Evolutionary conservation across 92 coral and sea anemone genomes (phyloP), one percentile per base, ranked within the genome.

Genomic region (Palythoa grandiflora): DNA sequence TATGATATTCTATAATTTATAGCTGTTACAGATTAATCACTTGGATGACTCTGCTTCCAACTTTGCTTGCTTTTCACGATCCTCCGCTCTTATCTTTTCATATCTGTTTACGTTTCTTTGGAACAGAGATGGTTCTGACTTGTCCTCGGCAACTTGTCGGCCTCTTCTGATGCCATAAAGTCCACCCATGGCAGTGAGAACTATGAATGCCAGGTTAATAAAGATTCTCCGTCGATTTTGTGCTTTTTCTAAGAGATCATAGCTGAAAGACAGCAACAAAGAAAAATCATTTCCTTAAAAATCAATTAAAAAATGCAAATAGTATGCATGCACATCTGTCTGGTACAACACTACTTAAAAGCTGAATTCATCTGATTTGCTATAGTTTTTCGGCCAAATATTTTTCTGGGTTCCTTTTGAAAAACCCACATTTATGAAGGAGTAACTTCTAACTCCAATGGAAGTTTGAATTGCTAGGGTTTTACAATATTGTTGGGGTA

Each of bases 171-270:
- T 89, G 16, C 90, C 92, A 47, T 74, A 92, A 3, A 84, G 75
- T n/a, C 92, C 70, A 16, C 94, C 94, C 88, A 55, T 53, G 17
- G 83, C 77, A 59, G 94, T 92, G 1, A 89, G 17, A 11, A 89
- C 15, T 0, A 92, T 83, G 74, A 90, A 88, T 71, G 77, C 28
- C 86, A 92, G 17, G 77, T 92, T 92, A 44, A 92, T 85, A 35
- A 92, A 80, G 80, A 92, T 92, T 10, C 94, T 83, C 54, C 94
- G 77, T 63, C 94, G 86, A 63, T 87, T 92, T 76, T 92, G 94
- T 21, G 94, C 87, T 75, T 92, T 92, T 75, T 92, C 94, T 51
- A 92, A 50, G 2, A 92, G 40, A 44, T 89, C 92, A 76, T 74
- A 89, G 73, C 94, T 92, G 21, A 1, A 65, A 65, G 47, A 70